Conservation (phyloP, 92 coral and sea anemone genomes). For the Palythoa heliodiscus region DNA sequence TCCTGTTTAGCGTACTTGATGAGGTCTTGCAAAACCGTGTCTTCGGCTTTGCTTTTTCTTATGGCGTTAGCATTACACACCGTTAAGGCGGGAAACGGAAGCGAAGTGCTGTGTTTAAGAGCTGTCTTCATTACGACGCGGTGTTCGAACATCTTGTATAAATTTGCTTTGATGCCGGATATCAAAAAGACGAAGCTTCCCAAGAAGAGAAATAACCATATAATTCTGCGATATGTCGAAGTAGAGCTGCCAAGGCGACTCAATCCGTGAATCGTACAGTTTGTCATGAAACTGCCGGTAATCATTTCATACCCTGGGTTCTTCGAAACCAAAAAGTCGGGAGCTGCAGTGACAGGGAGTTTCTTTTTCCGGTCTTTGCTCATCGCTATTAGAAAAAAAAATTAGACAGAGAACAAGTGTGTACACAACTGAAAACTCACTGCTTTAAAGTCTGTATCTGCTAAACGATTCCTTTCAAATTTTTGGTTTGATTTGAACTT, state of each 20-base stretch:
- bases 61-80: conserved; percentile 18
- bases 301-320: conserved; percentile 7
- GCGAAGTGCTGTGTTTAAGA: background rate
- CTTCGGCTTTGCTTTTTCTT: conserved; percentile 15
- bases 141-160: conserved; percentile 15
- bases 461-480: no score
- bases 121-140: conserved; percentile 9
- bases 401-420: background rate
- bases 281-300: conserved; percentile 12
- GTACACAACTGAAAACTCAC: no score
- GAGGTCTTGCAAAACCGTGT: conserved; percentile 7
- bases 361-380: background rate
- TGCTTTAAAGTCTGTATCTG: no score
- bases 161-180: conserved; percentile 2
- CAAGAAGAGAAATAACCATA: conserved; percentile 19
- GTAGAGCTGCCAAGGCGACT: conserved; percentile 8
- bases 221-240: background rate
- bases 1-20: background rate
- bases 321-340: background rate
- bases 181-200: conserved; percentile 17
- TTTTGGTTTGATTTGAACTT: no score
- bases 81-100: conserved; percentile 19
- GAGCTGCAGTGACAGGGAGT: background rate
- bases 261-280: conserved; percentile 23
- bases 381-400: background rate